Evolutionary conservation across 2,797 vertebrate genomes (phyloP), one percentile per base, ranked within the genome.

Genomic region (Serranus cabrilla): DNA sequence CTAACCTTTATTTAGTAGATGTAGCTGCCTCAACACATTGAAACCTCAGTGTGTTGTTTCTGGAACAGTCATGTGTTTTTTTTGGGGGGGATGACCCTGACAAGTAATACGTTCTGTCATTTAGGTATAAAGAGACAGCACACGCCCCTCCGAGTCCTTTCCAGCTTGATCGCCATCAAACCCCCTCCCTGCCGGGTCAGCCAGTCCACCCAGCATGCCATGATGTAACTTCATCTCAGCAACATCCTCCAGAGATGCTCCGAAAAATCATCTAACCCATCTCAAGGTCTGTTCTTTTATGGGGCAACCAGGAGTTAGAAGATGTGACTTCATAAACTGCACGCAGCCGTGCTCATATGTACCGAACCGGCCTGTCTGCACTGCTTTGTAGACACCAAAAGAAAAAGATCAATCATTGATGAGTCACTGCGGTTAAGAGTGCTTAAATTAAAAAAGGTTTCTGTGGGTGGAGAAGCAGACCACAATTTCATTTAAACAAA

Each of bases 271-370:
- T n/a, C 43, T 18, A 51, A 34, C 7, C 14, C 34, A 13, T 51
- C 39, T 1, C 51, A 27, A 47, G 40, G 5, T 61, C 67, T 18
- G 37, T 1, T 39, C n/a, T 57, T 62, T 66, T 37, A 62, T n/a
- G 46, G 40, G 16, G 31, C 40, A 59, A 3, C 39, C 56, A 62
- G 23, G 25, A 63, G 21, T 52, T 46, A 51, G 20, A 23, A 18
- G 7, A 75, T 56, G 50, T 74, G 60, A 74, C 49, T 60, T 74
- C 27, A 64, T 59, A 40, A 18, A 45, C n/a, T 63, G 11, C 50
- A 71, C 18, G 39, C 11, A 49, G 45, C 2, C 16, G 1, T 58
- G 5, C 43, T 73, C 69, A 74, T 52, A 45, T 59, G 58, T 14
- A 60, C 25, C 27, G 43, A n/a, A 27, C 43, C 55, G 20, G 65